A percentile compares a stretch with the other conserved stretches of the same genome.
These are phyloP conservation scores for Cantharis rustica DNA, from an alignment of 2,888 invertebrate species.

Conservation along the genomic window DNA sequence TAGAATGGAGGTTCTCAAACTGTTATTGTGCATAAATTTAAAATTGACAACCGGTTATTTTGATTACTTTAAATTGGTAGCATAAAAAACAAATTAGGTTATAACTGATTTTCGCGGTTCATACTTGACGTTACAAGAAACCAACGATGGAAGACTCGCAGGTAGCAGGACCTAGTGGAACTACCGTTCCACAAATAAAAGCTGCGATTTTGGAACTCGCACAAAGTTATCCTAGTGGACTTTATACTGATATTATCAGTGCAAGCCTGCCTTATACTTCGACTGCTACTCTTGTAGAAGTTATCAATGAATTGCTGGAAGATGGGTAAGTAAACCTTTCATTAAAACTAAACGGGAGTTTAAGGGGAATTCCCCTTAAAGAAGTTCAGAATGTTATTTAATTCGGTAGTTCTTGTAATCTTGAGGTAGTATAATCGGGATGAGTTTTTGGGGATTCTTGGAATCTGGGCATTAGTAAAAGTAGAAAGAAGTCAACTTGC, in stretches of 20 bases:
- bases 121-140: neutral
- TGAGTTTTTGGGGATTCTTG: too few relatives aligned
- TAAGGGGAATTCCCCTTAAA: too few relatives aligned
- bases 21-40: too few relatives aligned
- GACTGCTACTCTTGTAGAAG: constrained; percentile 67
- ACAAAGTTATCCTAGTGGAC: constrained; percentile 75
- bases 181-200: constrained; percentile 36
- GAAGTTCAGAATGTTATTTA: neutral
- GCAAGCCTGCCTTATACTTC: constrained; percentile 71
- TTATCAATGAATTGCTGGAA: constrained; percentile 82
- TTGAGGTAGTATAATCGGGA: too few relatives aligned
- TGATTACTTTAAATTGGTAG: neutral
- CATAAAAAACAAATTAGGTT: neutral
- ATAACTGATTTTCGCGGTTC: too few relatives aligned
- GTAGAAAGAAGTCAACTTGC: too few relatives aligned
- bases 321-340: constrained; percentile 61
- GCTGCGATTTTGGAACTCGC: constrained; percentile 67
- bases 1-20: too few relatives aligned
- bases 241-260: constrained; percentile 80
- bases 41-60: too few relatives aligned
- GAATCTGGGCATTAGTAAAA: too few relatives aligned
- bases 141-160: neutral
- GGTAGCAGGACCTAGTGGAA: neutral
- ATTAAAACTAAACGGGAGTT: too few relatives aligned
- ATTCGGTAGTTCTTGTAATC: neutral